Percentiles rank a stretch among this genome's conserved stretches.
Evolutionary conservation across 2,888 invertebrate genomes (phyloP).

Genomic region (Conchocele bisecta): DNA sequence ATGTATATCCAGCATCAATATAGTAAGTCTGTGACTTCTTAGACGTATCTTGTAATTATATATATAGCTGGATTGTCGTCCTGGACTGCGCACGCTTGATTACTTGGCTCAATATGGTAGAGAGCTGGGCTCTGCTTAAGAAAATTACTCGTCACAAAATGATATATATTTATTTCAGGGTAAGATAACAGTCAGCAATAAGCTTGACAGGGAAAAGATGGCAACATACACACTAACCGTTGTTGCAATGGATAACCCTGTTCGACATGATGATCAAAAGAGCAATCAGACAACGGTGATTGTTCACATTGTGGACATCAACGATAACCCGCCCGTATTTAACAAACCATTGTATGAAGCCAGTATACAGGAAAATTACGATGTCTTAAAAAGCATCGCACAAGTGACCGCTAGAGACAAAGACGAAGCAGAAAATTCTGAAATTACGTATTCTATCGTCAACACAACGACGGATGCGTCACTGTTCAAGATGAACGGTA

Average conservation of each 20-base stretch:
- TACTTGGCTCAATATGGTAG: too few relatives aligned
- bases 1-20: too few relatives aligned
- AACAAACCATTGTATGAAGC: not conserved
- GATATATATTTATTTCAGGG: constrained; percentile 25
- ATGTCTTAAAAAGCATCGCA: not conserved
- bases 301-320: constrained; percentile 31
- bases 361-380: constrained; percentile 21
- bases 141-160: too few relatives aligned
- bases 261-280: constrained; percentile 7
- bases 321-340: constrained; percentile 49
- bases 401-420: constrained; percentile 27
- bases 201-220: constrained; percentile 32
- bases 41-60: too few relatives aligned
- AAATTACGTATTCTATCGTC: not conserved
- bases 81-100: too few relatives aligned
- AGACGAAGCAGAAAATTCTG: constrained; percentile 28
- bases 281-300: constrained; percentile 1
- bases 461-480: not conserved
- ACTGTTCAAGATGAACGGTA: constrained; percentile 27
- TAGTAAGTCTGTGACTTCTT: too few relatives aligned
- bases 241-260: constrained; percentile 38
- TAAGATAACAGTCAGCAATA: constrained; percentile 4
- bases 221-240: constrained; percentile 19
- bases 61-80: too few relatives aligned
- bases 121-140: too few relatives aligned